These are phyloP conservation scores for Rhinoptilus africanus DNA, from an alignment of 2,113 vertebrate species.

Conservation along the genomic window DNA sequence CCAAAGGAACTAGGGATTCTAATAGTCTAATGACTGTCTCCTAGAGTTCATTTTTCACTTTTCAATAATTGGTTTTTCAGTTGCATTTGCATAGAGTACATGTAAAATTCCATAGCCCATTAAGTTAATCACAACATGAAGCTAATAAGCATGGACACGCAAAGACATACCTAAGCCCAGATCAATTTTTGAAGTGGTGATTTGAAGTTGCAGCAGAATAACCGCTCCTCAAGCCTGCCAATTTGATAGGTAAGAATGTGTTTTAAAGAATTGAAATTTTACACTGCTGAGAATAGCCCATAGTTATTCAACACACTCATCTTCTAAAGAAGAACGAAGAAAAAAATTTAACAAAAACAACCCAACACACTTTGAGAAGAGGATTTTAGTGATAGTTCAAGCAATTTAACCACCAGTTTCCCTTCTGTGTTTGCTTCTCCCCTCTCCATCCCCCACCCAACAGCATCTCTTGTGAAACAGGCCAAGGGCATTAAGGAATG, in stretches of 20 bases:
- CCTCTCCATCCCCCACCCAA: neutral
- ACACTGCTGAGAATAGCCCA: neutral
- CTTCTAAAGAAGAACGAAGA: neutral
- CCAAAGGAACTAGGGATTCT: constrained; percentile 64
- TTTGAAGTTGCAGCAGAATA: constrained; percentile 61
- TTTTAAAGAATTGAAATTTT: constrained; percentile 28
- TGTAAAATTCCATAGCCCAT: constrained; percentile 71
- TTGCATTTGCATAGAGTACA: constrained; percentile 71
- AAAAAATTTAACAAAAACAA: neutral
- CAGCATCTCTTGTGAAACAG: neutral
- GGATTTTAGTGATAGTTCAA: neutral
- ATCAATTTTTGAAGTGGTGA: constrained; percentile 51
- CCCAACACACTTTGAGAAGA: neutral
- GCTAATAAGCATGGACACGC: constrained; percentile 62
- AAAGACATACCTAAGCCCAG: constrained; percentile 63
- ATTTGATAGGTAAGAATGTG: constrained; percentile 7
- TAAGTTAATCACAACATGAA: constrained; percentile 74
- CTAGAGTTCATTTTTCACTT: constrained; percentile 76
- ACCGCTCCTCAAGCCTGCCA: neutral
- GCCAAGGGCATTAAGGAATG: neutral
- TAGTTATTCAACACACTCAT: neutral
- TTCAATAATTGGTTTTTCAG: constrained; percentile 75
- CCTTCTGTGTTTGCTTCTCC: neutral
- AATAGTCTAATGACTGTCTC: constrained; percentile 72
- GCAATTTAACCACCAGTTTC: neutral